Evolutionary conservation across 2,888 invertebrate genomes (phyloP).

Genomic region (Candidula unifasciata): DNA sequence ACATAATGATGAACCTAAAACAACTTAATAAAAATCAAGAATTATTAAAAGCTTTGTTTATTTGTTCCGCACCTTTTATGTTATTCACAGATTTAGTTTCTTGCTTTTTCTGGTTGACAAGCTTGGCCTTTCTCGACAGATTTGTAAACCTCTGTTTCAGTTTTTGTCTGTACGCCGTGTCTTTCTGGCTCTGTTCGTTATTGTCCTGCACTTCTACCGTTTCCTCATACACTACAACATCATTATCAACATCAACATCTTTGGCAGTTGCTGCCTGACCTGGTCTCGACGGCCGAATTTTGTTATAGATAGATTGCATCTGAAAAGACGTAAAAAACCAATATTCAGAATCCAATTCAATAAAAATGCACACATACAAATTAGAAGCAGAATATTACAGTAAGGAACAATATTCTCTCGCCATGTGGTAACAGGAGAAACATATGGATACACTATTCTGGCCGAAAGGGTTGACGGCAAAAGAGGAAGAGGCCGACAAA

Average conservation of each 20-base stretch:
- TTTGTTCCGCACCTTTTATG: background rate
- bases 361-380: no score
- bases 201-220: background rate
- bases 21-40: background rate
- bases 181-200: background rate
- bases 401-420: no score
- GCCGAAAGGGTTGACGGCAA: no score
- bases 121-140: background rate
- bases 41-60: background rate
- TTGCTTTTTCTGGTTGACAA: background rate
- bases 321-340: no score
- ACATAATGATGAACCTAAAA: no score
- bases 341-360: no score
- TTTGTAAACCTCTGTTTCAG: background rate
- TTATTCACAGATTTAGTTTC: background rate
- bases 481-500: no score
- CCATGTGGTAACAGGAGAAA: no score
- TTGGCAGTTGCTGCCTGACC: slow-evolving; percentile 8
- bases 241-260: background rate
- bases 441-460: no score
- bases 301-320: slow-evolving; percentile 31
- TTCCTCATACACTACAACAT: background rate
- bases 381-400: background rate
- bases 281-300: slow-evolving; percentile 27
- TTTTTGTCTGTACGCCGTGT: background rate